Percentiles rank a stretch among this genome's conserved stretches.
These are phyloP conservation scores for Alcis repandata DNA, from an alignment of 2,888 invertebrate species.

Conservation along the genomic window DNA sequence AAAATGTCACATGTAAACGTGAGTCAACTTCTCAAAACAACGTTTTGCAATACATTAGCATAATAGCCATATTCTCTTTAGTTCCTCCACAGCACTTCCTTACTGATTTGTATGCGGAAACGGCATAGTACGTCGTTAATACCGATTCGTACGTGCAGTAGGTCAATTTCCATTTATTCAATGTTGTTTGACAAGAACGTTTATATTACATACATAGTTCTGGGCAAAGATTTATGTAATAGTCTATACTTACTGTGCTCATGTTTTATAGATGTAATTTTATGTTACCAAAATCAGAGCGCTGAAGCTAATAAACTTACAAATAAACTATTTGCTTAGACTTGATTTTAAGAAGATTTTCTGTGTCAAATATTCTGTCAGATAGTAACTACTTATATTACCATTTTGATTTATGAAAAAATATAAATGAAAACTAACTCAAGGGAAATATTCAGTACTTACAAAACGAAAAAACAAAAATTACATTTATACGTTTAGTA, in stretches of 20 bases:
- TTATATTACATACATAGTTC: not conserved
- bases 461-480: too few species aligned
- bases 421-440: too few species aligned
- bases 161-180: slow-evolving; percentile 39
- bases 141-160: slow-evolving; percentile 21
- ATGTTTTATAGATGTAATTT: not conserved
- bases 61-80: slow-evolving; percentile 51
- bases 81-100: slow-evolving; percentile 58
- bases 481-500: too few species aligned
- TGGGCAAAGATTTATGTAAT: too few species aligned
- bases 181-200: not conserved
- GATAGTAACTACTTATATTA: too few species aligned
- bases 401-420: too few species aligned
- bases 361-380: too few species aligned
- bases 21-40: slow-evolving; percentile 39
- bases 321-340: too few species aligned
- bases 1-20: slow-evolving; percentile 17
- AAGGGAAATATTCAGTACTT: too few species aligned
- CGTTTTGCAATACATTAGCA: slow-evolving; percentile 48
- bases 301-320: too few species aligned
- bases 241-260: too few species aligned
- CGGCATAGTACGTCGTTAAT: slow-evolving; percentile 52
- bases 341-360: too few species aligned
- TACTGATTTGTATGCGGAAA: slow-evolving; percentile 63
- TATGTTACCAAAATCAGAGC: not conserved